Conservation (phyloP, 2,888 invertebrate species). For the Spilarctia lutea region DNA sequence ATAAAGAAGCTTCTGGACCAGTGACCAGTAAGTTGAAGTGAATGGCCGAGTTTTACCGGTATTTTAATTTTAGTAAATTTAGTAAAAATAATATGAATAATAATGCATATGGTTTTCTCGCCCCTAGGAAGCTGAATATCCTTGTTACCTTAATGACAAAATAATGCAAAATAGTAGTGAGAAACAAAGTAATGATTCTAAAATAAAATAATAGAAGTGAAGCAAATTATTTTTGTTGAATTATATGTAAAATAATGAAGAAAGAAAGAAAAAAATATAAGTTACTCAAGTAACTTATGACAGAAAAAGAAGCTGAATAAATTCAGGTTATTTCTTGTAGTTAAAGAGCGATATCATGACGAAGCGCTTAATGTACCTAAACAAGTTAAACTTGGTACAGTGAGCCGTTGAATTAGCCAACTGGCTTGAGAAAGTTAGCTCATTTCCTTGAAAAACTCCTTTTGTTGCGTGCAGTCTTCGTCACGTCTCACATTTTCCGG, state of each 20-base stretch:
- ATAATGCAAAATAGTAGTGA: too few species aligned
- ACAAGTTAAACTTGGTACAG: constrained; percentile 51
- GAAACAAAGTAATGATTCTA: too few species aligned
- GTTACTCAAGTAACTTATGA: not conserved
- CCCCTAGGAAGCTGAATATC: too few species aligned
- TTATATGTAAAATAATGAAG: not conserved
- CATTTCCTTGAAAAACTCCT: constrained; percentile 79
- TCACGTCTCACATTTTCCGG: constrained; percentile 70
- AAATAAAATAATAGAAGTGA: too few species aligned
- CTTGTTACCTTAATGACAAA: too few species aligned
- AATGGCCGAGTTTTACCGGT: too few species aligned
- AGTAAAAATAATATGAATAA: too few species aligned
- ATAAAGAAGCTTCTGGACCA: too few species aligned
- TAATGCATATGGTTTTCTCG: too few species aligned
- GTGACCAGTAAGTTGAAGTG: too few species aligned
- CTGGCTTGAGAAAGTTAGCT: constrained; percentile 73
- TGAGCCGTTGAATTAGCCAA: constrained; percentile 60
- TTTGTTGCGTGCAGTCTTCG: constrained; percentile 67
- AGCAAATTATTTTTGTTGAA: too few species aligned
- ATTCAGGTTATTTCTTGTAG: not conserved
- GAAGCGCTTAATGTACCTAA: constrained; percentile 43
- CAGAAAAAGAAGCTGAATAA: not conserved
- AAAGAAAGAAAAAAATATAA: not conserved
- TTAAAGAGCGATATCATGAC: constrained; percentile 32
- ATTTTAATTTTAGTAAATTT: too few species aligned